A percentile compares a stretch with the other conserved stretches of the same genome.
Evolutionary conservation across 2,888 invertebrate genomes (phyloP).

Genomic region (Calameuta pallipes): DNA sequence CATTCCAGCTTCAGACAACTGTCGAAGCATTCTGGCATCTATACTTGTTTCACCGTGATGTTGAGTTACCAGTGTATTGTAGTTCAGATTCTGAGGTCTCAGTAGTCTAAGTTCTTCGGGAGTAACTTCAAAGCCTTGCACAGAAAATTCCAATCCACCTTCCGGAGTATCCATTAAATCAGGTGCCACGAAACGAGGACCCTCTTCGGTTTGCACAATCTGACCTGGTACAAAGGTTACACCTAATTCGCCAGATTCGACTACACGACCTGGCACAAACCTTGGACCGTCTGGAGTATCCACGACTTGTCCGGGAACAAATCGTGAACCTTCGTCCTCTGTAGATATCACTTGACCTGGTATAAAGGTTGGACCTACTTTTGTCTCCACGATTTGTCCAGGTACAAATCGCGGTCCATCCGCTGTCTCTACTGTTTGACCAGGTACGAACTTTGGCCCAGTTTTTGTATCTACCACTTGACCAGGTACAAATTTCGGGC

Average conservation of each 20-base stretch:
- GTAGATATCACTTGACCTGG: conserved; percentile 81
- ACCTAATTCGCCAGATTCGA: conserved; percentile 66
- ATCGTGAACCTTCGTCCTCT: conserved; percentile 68
- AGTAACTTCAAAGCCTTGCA: conserved; percentile 75
- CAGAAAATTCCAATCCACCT: conserved; percentile 75
- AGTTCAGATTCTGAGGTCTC: conserved; percentile 60
- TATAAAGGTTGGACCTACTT: conserved; percentile 81
- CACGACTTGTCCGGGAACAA: conserved; percentile 77
- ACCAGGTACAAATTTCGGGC: conserved; percentile 81
- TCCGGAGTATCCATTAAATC: conserved; percentile 76
- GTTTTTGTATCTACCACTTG: conserved; percentile 78
- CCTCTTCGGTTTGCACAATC: conserved; percentile 68
- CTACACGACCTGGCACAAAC: conserved; percentile 70
- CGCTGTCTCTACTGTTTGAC: conserved; percentile 78
- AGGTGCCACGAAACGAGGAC: conserved; percentile 76
- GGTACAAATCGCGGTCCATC: conserved; percentile 83
- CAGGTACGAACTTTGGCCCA: conserved; percentile 76
- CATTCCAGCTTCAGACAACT: conserved; percentile 77
- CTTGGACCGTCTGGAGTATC: conserved; percentile 77
- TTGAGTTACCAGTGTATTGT: conserved; percentile 43
- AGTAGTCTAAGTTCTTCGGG: conserved; percentile 67
- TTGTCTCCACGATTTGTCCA: conserved; percentile 81
- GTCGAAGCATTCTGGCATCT: conserved; percentile 74
- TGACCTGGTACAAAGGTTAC: conserved; percentile 68
- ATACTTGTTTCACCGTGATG: conserved; percentile 72